Conservation (phyloP, 2,113 vertebrate genomes). For the Megalops atlanticus region DNA sequence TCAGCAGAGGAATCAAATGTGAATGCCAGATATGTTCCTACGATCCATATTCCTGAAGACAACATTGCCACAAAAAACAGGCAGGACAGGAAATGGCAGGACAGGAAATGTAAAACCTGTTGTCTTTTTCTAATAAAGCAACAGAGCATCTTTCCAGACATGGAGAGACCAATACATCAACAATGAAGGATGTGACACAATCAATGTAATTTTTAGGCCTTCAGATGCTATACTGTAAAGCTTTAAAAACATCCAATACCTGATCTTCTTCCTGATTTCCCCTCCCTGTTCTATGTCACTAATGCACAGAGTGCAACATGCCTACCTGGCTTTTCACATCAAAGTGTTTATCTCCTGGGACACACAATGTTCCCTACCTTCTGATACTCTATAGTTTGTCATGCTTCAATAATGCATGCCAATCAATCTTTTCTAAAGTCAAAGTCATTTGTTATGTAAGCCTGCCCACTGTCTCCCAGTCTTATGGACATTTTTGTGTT, state of each 20-base stretch:
- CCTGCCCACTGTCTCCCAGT: background rate
- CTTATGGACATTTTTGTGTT: background rate
- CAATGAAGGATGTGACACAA: slow-evolving; percentile 40
- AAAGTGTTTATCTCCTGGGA: background rate
- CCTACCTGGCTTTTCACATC: background rate
- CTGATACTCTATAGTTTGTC: background rate
- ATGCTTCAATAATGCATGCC: background rate
- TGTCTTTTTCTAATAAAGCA: no score
- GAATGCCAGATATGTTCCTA: no score
- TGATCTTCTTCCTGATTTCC: background rate
- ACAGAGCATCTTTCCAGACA: background rate
- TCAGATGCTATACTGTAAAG: background rate
- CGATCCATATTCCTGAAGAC: no score
- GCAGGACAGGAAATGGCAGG: no score
- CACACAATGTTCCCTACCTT: background rate
- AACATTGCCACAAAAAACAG: no score
- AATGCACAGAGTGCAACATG: no score
- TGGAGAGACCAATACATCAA: slow-evolving; percentile 23
- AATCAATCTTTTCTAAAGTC: background rate
- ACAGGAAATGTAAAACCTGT: no score
- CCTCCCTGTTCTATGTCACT: background rate
- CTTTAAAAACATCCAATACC: background rate
- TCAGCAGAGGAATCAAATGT: no score
- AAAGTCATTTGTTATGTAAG: background rate
- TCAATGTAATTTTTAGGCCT: slow-evolving; percentile 27